phyloP scores from a whole-genome alignment of 2,888 invertebrate genomes.

The Rotaria macrura region DNA sequence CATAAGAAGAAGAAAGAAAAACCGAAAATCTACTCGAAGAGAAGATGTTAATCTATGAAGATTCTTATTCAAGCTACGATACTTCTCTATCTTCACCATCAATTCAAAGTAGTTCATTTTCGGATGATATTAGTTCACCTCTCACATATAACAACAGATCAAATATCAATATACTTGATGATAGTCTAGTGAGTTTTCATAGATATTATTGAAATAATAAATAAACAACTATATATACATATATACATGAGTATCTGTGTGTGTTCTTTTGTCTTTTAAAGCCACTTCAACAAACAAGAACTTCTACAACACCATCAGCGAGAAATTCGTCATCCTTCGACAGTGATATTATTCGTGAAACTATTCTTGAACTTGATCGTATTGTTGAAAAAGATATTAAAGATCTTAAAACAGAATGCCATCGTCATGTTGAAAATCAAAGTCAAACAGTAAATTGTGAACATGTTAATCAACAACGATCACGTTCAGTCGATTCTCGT shows the following conservation, averaged over 20 bases:
- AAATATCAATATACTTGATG: neutral
- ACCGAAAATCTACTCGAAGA: neutral
- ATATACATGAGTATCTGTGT: too few relatives aligned
- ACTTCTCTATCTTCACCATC: neutral
- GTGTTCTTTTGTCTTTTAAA: neutral
- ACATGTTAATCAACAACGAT: neutral
- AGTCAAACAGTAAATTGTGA: neutral
- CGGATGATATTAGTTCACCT: neutral
- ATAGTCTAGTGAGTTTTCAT: neutral
- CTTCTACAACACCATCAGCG: neutral
- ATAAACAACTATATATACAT: neutral
- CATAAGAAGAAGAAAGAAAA: neutral
- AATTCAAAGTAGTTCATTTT: neutral
- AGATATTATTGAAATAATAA: neutral
- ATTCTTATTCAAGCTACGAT: neutral
- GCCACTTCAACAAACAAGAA: neutral
- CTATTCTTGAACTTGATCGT: conserved; percentile 18
- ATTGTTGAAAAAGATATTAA: conserved; percentile 23
- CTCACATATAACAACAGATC: neutral
- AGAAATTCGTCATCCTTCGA: neutral
- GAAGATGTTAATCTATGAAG: neutral
- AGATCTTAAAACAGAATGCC: conserved; percentile 8
- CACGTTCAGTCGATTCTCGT: neutral
- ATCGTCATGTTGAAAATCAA: neutral
- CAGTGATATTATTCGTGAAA: neutral